Evolutionary conservation across 1,140 invertebrate genomes (phyloP), one percentile per base, ranked within the genome.

Genomic region (Papilio polytes): DNA sequence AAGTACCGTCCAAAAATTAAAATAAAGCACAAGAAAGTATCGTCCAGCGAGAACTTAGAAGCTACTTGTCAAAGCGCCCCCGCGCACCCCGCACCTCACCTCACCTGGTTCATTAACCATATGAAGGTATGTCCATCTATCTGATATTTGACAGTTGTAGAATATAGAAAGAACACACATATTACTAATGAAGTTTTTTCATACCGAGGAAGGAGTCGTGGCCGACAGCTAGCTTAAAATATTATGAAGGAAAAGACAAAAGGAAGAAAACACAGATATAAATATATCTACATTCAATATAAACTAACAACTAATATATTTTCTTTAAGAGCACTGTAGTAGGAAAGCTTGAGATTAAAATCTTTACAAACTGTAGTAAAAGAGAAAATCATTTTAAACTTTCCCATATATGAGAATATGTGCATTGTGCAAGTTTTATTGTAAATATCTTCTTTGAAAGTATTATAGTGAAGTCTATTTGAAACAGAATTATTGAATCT

Each of bases 41-140:
- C 95, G 66, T 95, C 97, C 3, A 97, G 96, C 63, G 97, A 98
- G 84, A 95, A 95, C 84, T 90, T 98, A 77, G 96, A 97, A 87
- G 97, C 97, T 7, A 97, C 97, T 83, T 98, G 97, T 89, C 97
- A 97, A 80, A 98, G 97, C 56, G 96, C 96, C 26, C 96, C 96
- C 1, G 97, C 97, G 2, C 95, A 96, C 83, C 98, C 97, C 31
- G 96, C 97, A 22, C 97, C 97, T 7, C 96, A 97, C 87, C 96
- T 98, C 88, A 97, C 97, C 76, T 98, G 97, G 97, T 96, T 97
- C 84, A 97, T 98, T 88, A 98, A 98, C 93, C 97, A 97, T 83
- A 96, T 97, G 90, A 97, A 97, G 96, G 97, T 98, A 96, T 96
- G 94, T 85, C 73, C 12, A 48, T 48, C 1, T 48, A 48, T 2